These are phyloP conservation scores for Heliconius congener DNA, from an alignment of 1,140 invertebrate species.

Conservation along the genomic window DNA sequence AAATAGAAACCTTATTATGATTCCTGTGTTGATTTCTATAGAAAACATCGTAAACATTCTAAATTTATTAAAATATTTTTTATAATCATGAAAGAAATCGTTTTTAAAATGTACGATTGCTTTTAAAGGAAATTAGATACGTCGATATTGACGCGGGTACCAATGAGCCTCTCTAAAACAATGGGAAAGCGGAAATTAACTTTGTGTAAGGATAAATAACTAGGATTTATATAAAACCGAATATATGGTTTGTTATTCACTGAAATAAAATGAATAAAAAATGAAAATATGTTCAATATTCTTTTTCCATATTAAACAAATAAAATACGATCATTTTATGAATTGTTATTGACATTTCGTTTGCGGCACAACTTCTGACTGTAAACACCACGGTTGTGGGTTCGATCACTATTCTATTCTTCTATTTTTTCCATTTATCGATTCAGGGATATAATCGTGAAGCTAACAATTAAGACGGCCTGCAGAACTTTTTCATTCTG, in stretches of 20 bases:
- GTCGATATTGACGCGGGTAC: constrained; percentile 56
- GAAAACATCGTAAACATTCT: background rate
- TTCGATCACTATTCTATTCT: no score
- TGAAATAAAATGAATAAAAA: background rate
- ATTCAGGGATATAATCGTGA: no score
- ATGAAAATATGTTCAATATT: background rate
- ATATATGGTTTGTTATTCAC: constrained; percentile 26
- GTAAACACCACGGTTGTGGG: no score
- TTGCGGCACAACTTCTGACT: no score
- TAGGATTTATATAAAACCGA: constrained; percentile 23
- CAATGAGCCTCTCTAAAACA: constrained; percentile 71
- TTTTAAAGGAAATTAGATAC: constrained; percentile 70
- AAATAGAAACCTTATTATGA: background rate
- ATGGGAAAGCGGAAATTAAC: constrained; percentile 72
- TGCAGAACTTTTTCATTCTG: no score
- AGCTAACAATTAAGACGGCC: no score
- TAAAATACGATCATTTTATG: no score
- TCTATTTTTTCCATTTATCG: no score
- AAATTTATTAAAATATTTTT: background rate
- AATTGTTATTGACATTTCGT: no score
- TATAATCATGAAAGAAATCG: background rate
- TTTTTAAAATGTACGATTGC: constrained; percentile 3
- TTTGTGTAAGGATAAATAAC: constrained; percentile 35
- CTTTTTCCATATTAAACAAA: no score
- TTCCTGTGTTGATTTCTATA: background rate